phyloP scores from a whole-genome alignment of 2,888 invertebrate species.

The Spatulosminthurus flaviceps region DNA sequence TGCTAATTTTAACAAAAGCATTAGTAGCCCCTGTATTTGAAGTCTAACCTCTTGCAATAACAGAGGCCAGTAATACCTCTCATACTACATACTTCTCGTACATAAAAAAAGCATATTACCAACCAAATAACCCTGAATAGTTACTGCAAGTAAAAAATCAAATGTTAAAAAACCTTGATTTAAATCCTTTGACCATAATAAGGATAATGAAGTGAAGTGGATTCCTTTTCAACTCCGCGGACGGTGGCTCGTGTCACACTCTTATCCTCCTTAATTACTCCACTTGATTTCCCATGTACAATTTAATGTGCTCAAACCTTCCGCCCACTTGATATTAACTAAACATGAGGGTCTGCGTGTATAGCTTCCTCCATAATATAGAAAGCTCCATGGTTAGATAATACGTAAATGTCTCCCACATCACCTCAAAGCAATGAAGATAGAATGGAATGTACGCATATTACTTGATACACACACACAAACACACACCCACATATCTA shows the following conservation, averaged over 20 bases:
- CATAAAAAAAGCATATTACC: too few species aligned
- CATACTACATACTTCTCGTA: too few species aligned
- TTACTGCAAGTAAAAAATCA: too few species aligned
- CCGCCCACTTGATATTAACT: conserved; percentile 14
- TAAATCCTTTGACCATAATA: not conserved
- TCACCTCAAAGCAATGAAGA: not conserved
- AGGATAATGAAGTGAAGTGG: conserved; percentile 8
- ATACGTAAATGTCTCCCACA: not conserved
- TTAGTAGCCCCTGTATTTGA: too few species aligned
- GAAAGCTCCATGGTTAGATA: not conserved
- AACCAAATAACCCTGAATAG: too few species aligned
- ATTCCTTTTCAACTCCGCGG: not conserved
- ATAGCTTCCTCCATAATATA: too few species aligned
- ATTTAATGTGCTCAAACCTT: not conserved
- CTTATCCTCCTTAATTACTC: conserved; percentile 18
- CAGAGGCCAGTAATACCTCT: too few species aligned
- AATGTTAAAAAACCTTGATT: not conserved
- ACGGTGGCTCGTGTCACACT: conserved; percentile 8
- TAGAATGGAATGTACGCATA: too few species aligned
- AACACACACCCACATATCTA: too few species aligned
- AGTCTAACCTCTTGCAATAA: too few species aligned
- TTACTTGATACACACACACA: too few species aligned
- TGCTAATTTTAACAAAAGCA: too few species aligned
- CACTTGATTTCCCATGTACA: conserved; percentile 18
- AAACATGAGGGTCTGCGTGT: not conserved